A percentile compares a stretch with the other conserved stretches of the same genome.
phyloP scores from a whole-genome alignment of 2,113 vertebrate genomes.

The Genyomyrus donnyi region DNA sequence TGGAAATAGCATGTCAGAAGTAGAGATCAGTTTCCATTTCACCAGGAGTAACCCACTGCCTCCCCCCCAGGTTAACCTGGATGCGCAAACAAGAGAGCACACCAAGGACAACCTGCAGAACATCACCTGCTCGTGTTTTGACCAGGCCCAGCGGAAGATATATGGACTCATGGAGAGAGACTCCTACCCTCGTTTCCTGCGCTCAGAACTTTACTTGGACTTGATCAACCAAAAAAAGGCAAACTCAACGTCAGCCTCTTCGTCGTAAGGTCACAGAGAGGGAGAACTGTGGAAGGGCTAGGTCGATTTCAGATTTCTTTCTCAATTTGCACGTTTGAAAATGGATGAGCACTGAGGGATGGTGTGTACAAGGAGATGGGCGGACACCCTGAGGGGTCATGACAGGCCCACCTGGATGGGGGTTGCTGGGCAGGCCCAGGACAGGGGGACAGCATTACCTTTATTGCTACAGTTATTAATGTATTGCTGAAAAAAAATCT shows the following conservation, averaged over 20 bases:
- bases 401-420: background rate
- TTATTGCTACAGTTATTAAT: background rate
- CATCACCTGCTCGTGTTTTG: conserved; percentile 67
- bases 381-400: background rate
- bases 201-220: conserved; percentile 77
- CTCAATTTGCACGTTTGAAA: background rate
- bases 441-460: background rate
- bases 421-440: background rate
- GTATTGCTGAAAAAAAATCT: background rate
- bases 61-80: conserved; percentile 76
- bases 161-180: conserved; percentile 88
- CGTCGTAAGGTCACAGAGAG: background rate
- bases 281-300: background rate
- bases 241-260: conserved; percentile 27
- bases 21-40: background rate
- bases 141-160: conserved; percentile 81
- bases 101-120: conserved; percentile 78
- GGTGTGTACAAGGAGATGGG: conserved; percentile 5
- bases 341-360: background rate
- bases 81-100: conserved; percentile 76
- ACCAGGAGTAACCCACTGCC: background rate
- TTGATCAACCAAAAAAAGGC: conserved; percentile 73
- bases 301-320: conserved; percentile 8
- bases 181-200: conserved; percentile 87
- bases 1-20: background rate